Percentiles rank a stretch among this genome's conserved stretches.
phyloP scores from a whole-genome alignment of 2,797 vertebrate genomes.

The Silurus aristotelis region DNA sequence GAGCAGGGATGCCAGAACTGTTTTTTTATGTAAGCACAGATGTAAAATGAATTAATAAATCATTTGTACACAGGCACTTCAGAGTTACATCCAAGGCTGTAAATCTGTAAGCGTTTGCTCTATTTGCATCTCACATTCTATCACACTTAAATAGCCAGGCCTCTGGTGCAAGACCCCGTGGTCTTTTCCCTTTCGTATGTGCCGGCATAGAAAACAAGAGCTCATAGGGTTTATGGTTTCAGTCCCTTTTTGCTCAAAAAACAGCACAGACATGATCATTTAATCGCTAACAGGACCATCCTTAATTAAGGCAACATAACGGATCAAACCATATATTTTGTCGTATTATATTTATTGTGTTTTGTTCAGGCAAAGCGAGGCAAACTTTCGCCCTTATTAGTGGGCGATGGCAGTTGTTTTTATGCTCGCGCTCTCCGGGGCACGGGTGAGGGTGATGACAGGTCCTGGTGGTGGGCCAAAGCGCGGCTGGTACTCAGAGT shows the following conservation, averaged over 20 bases:
- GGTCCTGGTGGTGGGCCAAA: constrained; percentile 75
- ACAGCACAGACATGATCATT: constrained; percentile 21
- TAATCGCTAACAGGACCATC: background rate
- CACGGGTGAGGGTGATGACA: constrained; percentile 74
- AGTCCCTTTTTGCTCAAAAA: background rate
- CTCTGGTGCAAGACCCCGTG: constrained; percentile 30
- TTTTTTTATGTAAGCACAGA: constrained; percentile 44
- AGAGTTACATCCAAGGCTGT: constrained; percentile 44
- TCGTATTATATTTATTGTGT: background rate
- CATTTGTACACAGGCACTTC: constrained; percentile 45
- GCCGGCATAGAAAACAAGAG: constrained; percentile 20
- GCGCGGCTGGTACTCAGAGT: constrained; percentile 68
- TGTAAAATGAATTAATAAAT: constrained; percentile 54
- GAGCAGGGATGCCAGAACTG: constrained; percentile 7
- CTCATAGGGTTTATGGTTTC: constrained; percentile 27
- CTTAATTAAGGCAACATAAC: background rate
- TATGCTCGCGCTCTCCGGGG: constrained; percentile 34
- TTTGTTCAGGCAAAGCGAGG: background rate
- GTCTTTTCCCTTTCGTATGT: constrained; percentile 21
- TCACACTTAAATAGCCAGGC: constrained; percentile 26
- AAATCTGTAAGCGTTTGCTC: constrained; percentile 53
- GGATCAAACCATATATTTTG: background rate
- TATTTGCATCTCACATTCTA: constrained; percentile 47
- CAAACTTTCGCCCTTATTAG: constrained; percentile 45
- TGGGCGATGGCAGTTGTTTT: constrained; percentile 42